Percentiles rank a stretch among this genome's conserved stretches.
Evolutionary conservation across 1,140 invertebrate genomes (phyloP).

Genomic region (Bactericera cockerelli): DNA sequence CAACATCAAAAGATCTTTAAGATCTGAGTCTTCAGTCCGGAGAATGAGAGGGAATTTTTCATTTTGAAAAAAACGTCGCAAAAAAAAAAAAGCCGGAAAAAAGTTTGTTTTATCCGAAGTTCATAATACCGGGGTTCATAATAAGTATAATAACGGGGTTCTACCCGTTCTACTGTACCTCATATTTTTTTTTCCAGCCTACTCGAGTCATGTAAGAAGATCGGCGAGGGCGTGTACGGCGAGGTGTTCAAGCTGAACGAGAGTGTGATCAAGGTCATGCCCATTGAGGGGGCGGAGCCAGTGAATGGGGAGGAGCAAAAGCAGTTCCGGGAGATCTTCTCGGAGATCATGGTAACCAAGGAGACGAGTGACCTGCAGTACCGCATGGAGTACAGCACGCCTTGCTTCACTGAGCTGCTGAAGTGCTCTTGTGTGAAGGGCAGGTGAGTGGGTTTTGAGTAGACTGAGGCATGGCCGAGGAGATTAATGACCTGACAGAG

Average conservation of each 20-base stretch:
- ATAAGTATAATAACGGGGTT: no score
- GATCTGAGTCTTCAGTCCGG: no score
- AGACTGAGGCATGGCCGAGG: no score
- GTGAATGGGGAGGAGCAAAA: conserved; percentile 80
- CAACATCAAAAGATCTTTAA: no score
- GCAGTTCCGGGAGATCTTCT: conserved; percentile 66
- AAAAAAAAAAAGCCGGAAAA: no score
- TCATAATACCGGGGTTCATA: no score
- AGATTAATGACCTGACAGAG: no score
- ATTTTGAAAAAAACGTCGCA: no score
- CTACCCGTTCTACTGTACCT: no score
- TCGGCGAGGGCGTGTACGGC: conserved; percentile 84
- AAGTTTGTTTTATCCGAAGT: no score
- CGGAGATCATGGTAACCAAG: conserved; percentile 76
- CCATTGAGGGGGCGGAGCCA: conserved; percentile 51
- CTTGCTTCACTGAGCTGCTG: conserved; percentile 52
- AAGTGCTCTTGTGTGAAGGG: conserved; percentile 43
- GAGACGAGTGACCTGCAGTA: conserved; percentile 30
- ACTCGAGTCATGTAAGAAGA: conserved; percentile 53
- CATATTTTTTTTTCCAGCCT: no score
- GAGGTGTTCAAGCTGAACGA: conserved; percentile 65
- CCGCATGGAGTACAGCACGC: conserved; percentile 34
- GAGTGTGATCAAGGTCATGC: conserved; percentile 69
- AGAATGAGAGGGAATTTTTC: no score
- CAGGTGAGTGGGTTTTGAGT: conserved; percentile 59